Base-by-base conservation (phyloP, 2,888 invertebrate species). In the Oscheius sp. region DNA sequence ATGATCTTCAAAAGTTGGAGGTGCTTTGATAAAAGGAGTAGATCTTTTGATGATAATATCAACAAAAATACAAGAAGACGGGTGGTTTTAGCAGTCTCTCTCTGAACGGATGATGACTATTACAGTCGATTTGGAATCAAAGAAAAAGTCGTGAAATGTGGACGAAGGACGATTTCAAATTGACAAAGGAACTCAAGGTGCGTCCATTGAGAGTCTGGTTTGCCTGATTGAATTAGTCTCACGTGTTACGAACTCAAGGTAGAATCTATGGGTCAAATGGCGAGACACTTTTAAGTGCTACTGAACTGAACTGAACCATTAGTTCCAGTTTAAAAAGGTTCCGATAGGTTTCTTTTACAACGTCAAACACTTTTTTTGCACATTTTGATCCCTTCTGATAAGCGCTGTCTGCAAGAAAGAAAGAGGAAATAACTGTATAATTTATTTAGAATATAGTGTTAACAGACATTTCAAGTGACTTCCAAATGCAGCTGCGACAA, bases 161-260 rank as follows among this genome's bases (percentile, higher is more conserved):
- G 42, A 12, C 42, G 42, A 42, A 6, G 42, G 42, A 12, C 20
- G 15, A 42, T 4, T 42, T 23, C 5, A 25, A 61, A 42, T 61
- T 45, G 17, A 17, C 25, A 37, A 42, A 10, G 61, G 61, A 45
- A 27, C 25, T 25, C 29, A 15, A 45, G 61, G 61, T 42, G 45
- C 61, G 42, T n/a, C 27, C 25, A 27, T 45, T 45, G 45, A 10
- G n/a, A 25, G 27, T 45, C 8, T n/a, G 23, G 31, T 61, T 45
- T 29, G 42, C 27, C 42, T 61, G 61, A 61, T 61, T 61, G 20
- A 61, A 61, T 61, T 61, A 61, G 42, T 45, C 27, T 61, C 61
- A 61, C 61, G 31, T 61, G 61, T 42, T 15, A 27, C 6, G n/a
- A 61, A 27, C 27, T 61, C 61, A 61, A 61, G 45, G 42, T 61